A percentile compares a stretch with the other conserved stretches of the same genome.
phyloP scores from a whole-genome alignment of 2,797 vertebrate genomes.

The Platalea minor region DNA sequence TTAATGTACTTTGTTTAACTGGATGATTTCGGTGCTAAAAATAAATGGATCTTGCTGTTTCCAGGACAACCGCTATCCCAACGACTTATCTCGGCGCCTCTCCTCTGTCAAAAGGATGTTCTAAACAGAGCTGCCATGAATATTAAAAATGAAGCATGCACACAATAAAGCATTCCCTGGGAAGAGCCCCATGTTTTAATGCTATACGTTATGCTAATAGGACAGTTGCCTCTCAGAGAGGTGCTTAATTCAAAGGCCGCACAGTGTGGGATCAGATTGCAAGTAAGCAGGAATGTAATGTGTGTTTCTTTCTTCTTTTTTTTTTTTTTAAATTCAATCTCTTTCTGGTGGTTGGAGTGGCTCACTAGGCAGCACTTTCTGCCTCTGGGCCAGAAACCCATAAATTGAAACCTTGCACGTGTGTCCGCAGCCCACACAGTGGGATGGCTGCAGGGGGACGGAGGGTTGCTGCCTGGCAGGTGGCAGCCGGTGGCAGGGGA shows the following conservation, averaged over 20 bases:
- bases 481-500: not conserved
- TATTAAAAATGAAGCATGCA: conserved; percentile 45
- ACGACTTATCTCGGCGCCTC: conserved; percentile 48
- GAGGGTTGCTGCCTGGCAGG: not conserved
- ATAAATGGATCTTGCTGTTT: conserved; percentile 56
- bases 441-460: not conserved
- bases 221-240: conserved; percentile 16
- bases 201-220: conserved; percentile 30
- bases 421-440: not conserved
- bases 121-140: conserved; percentile 41
- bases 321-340: not conserved
- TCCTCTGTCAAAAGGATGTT: conserved; percentile 43
- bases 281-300: not conserved
- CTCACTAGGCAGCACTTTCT: not conserved
- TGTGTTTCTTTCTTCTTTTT: not conserved
- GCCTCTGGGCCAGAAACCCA: not conserved
- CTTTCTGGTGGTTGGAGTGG: not conserved
- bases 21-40: conserved; percentile 46
- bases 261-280: conserved; percentile 17
- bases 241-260: conserved; percentile 1
- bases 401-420: not conserved
- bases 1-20: conserved; percentile 43
- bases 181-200: conserved; percentile 28
- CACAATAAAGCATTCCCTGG: conserved; percentile 34
- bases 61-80: conserved; percentile 43